Evolutionary conservation across 2,113 vertebrate species (phyloP).

Genomic region (Limanda limanda): DNA sequence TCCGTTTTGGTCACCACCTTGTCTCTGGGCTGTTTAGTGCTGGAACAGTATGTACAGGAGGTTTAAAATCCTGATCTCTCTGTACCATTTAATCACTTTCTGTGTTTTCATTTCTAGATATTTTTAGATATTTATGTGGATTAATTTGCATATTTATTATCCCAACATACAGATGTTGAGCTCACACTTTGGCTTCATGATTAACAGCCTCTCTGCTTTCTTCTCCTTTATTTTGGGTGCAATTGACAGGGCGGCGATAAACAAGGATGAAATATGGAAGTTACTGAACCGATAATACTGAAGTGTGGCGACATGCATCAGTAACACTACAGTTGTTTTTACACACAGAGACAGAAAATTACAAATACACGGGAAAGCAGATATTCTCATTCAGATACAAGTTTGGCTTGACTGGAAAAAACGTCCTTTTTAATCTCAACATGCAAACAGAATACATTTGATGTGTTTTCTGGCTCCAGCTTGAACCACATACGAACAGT

Average conservation of each 20-base stretch:
- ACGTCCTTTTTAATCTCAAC: too few relatives aligned
- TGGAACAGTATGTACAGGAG: neutral
- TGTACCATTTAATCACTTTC: neutral
- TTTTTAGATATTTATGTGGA: too few relatives aligned
- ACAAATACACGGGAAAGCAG: neutral
- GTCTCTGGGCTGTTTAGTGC: slow-evolving; percentile 1
- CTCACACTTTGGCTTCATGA: neutral
- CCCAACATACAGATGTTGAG: too few relatives aligned
- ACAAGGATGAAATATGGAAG: neutral
- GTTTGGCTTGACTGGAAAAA: neutral
- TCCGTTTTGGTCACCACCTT: neutral
- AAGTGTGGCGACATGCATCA: neutral
- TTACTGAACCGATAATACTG: neutral
- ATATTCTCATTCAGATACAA: neutral
- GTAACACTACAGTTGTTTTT: neutral
- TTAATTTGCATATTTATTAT: too few relatives aligned
- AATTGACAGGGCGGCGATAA: neutral
- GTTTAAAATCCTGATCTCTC: too few relatives aligned
- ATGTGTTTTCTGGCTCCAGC: neutral
- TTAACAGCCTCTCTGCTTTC: neutral
- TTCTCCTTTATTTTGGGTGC: neutral
- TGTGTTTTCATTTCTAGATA: neutral
- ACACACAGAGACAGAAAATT: neutral
- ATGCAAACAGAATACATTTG: neutral
- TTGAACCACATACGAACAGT: slow-evolving; percentile 3